phyloP scores from a whole-genome alignment of 2,113 vertebrate genomes.

The Grammomys surdaster region DNA sequence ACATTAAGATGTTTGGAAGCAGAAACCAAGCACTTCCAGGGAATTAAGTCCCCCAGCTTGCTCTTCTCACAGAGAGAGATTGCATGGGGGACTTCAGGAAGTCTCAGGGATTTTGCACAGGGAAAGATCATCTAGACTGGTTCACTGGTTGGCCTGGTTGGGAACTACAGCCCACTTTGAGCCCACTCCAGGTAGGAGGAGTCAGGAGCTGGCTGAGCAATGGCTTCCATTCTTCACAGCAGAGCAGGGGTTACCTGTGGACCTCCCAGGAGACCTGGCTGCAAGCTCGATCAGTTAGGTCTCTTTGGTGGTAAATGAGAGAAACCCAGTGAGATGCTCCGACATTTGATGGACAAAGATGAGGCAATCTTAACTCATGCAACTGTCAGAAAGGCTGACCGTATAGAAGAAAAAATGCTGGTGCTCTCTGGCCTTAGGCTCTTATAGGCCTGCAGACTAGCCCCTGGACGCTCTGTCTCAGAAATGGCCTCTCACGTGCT shows the following conservation, averaged over 20 bases:
- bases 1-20: background rate
- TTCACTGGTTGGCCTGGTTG: background rate
- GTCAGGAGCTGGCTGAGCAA: background rate
- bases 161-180: background rate
- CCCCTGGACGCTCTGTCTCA: background rate
- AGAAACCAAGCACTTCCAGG: background rate
- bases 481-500: too few relatives aligned
- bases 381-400: background rate
- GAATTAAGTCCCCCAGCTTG: background rate
- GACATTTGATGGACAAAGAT: background rate
- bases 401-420: background rate
- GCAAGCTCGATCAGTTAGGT: background rate
- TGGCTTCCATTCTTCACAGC: background rate
- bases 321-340: background rate
- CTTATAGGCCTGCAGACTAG: background rate
- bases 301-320: background rate
- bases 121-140: background rate
- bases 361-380: background rate
- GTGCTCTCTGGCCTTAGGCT: background rate
- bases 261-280: too few relatives aligned
- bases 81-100: background rate
- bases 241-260: background rate
- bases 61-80: background rate
- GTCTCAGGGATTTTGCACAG: background rate
- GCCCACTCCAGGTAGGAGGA: background rate